Base-by-base conservation (phyloP, 2,888 invertebrate species). In the Melieria omissa region DNA sequence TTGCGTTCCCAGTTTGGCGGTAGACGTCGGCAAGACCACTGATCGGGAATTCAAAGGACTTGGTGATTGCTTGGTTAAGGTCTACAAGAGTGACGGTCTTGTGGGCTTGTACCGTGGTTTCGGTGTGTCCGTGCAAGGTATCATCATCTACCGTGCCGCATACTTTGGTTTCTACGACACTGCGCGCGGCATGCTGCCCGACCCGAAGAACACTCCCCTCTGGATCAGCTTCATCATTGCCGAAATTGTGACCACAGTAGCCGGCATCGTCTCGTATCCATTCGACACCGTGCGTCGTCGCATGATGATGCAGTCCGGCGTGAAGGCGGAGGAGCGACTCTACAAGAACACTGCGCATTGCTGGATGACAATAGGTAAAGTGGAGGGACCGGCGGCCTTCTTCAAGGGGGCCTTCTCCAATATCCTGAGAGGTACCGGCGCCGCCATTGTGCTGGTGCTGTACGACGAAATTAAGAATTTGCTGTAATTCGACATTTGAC, bases 261-360 rank as follows among this genome's bases (percentile, higher is more conserved):
- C 96, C 74, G 97, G 96, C 85, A 93, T 97, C 86, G 91, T 95
- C 77, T 96, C 96, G 47, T 97, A 97, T 89, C 97, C 97, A 82
- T 93, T 97, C 89, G 97, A 97, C 89, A 97, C 97, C 7, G 93
- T 93, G 84, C 91, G 96, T 87, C 91, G 97, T 89, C 92, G 97
- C 87, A 95, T 97, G 95, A 97, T 97, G 97, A 97, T 97, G 97
- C 96, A 96, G 88, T 96, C 96, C 78, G 95, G 95, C 71, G 92
- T 93, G 77, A 90, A 90, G 81, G 91, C 92, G 89, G 86, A 87
- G 70, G 94, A 95, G 64, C 90, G 94, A 75, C 88, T 94, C 80
- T 96, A 96, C 91, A 96, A 93, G 90, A 92, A 89, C 88, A 96
- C 97, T 52, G 82, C 93, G 73, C 95, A 97, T 89, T 97, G 97